Conservation (phyloP, 2,888 invertebrate genomes). For the Nomada fabriciana region DNA sequence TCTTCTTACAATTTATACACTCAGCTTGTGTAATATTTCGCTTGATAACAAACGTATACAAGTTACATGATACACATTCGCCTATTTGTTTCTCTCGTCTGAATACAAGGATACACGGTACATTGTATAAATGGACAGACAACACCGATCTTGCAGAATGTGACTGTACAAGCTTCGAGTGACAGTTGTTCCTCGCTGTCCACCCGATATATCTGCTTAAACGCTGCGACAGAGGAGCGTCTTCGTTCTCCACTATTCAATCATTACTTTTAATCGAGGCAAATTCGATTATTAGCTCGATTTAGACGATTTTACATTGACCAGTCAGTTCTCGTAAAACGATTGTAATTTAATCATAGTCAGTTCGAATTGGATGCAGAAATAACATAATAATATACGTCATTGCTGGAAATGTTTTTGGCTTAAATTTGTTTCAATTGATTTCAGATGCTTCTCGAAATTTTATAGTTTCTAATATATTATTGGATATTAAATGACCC, state of each 20-base stretch:
- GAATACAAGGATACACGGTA: constrained; percentile 46
- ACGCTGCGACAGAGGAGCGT: constrained; percentile 41
- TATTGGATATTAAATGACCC: no score
- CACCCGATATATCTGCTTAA: constrained; percentile 77
- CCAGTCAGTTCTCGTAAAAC: no score
- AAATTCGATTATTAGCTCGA: neutral
- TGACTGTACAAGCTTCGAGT: constrained; percentile 79
- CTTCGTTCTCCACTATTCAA: constrained; percentile 35
- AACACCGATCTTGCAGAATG: constrained; percentile 80
- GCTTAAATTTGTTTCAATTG: no score
- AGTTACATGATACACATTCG: constrained; percentile 49
- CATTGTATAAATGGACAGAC: constrained; percentile 58
- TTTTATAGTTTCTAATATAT: no score
- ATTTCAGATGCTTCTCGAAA: no score
- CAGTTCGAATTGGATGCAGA: no score
- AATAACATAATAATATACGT: no score
- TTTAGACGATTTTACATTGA: neutral
- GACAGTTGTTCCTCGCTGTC: constrained; percentile 78
- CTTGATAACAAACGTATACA: constrained; percentile 44
- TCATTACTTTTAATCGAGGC: neutral
- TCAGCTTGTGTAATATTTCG: constrained; percentile 58
- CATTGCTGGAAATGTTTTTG: no score
- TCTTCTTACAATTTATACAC: constrained; percentile 41
- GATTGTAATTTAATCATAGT: no score
- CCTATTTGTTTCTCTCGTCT: constrained; percentile 49